phyloP scores from a whole-genome alignment of 2,888 invertebrate species.

The Hyposoter didymator region DNA sequence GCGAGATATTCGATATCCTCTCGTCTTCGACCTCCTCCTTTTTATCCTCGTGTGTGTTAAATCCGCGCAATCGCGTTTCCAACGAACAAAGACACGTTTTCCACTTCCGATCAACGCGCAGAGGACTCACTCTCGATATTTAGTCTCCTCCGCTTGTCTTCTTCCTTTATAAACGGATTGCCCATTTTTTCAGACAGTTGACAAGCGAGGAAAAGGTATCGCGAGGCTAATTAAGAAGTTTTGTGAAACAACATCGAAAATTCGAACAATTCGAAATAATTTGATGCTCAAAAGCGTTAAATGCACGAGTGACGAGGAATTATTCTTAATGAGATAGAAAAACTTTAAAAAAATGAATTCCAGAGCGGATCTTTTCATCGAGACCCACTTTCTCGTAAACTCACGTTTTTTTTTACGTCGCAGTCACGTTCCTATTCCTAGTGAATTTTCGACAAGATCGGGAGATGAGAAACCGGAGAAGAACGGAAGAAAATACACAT shows the following conservation, averaged over 20 bases:
- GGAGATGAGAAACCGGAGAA: constrained; percentile 5
- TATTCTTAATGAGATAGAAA: too few relatives aligned
- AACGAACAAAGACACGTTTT: constrained; percentile 66
- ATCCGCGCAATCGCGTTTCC: constrained; percentile 56
- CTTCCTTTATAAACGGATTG: not conserved
- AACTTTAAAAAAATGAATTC: not conserved
- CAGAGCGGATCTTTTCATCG: not conserved
- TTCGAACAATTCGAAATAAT: not conserved
- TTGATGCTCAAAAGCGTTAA: too few relatives aligned
- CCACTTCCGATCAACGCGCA: constrained; percentile 57
- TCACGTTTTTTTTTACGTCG: not conserved
- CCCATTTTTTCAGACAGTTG: not conserved
- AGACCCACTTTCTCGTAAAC: not conserved
- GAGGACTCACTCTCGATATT: constrained; percentile 3
- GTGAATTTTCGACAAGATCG: constrained; percentile 1
- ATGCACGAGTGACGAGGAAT: too few relatives aligned
- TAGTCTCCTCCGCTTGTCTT: not conserved
- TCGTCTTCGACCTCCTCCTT: constrained; percentile 55
- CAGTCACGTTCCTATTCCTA: not conserved
- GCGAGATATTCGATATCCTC: constrained; percentile 64
- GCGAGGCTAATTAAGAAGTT: not conserved
- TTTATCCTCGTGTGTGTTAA: constrained; percentile 33
- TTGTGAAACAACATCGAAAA: not conserved
- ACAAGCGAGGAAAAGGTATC: constrained; percentile 7
- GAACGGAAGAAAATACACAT: constrained; percentile 19